A percentile compares a stretch with the other conserved stretches of the same genome.
Conservation (phyloP, 2,888 invertebrate species). For the Diadegma fenestrale region DNA sequence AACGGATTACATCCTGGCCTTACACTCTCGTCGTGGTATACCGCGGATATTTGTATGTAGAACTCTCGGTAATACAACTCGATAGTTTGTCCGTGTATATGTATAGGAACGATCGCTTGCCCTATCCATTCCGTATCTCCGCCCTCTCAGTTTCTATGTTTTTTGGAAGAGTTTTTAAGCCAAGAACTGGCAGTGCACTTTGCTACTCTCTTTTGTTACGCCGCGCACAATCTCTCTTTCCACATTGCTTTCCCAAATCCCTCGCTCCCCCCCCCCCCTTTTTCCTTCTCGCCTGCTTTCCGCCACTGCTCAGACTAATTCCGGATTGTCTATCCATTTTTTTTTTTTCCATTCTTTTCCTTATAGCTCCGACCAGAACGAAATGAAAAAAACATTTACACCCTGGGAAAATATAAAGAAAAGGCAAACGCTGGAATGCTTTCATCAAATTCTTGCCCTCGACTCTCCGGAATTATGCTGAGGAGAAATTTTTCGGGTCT, state of each 20-base stretch:
- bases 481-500: background rate
- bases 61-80: slow-evolving; percentile 11
- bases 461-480: background rate
- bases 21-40: slow-evolving; percentile 15
- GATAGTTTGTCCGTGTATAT: background rate
- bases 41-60: slow-evolving; percentile 14
- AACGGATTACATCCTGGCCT: slow-evolving; percentile 44
- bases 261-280: too few species aligned
- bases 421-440: background rate
- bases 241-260: slow-evolving; percentile 14
- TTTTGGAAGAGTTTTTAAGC: slow-evolving; percentile 34
- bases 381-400: background rate
- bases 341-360: background rate
- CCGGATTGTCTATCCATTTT: slow-evolving; percentile 17
- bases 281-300: background rate
- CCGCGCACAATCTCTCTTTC: slow-evolving; percentile 13
- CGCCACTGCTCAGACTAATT: slow-evolving; percentile 14
- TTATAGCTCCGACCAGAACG: background rate
- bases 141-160: background rate
- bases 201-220: slow-evolving; percentile 22
- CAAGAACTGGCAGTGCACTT: slow-evolving; percentile 31
- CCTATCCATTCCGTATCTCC: background rate
- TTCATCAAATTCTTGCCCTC: background rate
- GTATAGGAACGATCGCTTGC: background rate
- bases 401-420: background rate